Base-by-base conservation (phyloP, 2,888 invertebrate species). In the Automeris io region DNA sequence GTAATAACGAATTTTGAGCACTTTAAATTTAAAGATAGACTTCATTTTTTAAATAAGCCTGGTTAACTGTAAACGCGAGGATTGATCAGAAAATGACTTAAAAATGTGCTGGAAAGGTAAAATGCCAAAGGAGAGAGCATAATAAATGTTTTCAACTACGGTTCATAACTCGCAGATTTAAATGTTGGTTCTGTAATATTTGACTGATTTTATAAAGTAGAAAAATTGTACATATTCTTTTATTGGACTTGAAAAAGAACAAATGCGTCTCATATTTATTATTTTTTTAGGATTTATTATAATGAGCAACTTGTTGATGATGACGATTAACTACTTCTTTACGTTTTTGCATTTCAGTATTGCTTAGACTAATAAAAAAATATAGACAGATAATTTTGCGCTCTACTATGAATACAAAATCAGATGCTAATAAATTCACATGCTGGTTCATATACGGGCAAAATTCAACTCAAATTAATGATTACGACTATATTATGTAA, bases 251-350 rank as follows among this genome's bases (percentile, higher is more conserved):
- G 72, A 70, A 69, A 75, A 75, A 61, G 77, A 80, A 79, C 79
- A 80, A 81, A 71, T 63, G 59, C 47, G 66, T 80, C 78, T 80
- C 75, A 76, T 81, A 81, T 81, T 80, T 81, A 79, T 80, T 79
- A 69, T 62, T 66, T 69, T n/a, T n/a, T 50, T 59, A 57, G 51
- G 47, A 56, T 60, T 60, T 64, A 62, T 65, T 66, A 62, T 64
- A 61, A 53, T 71, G 63, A 58, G 45, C 53, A 68, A 72, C 67
- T 64, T 78, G 70, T 76, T 78, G 68, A 70, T 52, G 50, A 65
- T 59, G 61, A 67, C 68, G 70, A 5, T 77, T 76, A 63, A 70
- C 74, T 74, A 69, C 65, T 75, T 73, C n/a, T 72, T 26, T 23
- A 23, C 2, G 77, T 73, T 65, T 54, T 45, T 74, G 61, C 61